Conservation (phyloP, 2,113 vertebrate genomes). For the Setophaga kirtlandii region DNA sequence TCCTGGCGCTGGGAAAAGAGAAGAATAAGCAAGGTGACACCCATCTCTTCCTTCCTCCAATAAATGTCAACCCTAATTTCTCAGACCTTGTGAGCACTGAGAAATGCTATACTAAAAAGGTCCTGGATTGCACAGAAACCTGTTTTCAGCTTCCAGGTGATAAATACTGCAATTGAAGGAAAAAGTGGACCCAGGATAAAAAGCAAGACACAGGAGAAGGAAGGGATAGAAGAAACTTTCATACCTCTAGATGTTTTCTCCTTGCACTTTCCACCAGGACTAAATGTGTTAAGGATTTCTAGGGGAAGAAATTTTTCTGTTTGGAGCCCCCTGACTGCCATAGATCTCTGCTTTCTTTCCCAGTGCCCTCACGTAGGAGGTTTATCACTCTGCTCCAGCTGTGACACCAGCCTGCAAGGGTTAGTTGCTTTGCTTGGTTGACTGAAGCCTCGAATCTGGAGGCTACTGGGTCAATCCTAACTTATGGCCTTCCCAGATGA, state of each 20-base stretch:
- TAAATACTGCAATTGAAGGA: not conserved
- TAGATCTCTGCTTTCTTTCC: not conserved
- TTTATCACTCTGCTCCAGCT: conserved; percentile 40
- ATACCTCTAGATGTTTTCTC: not conserved
- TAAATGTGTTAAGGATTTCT: not conserved
- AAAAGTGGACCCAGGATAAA: not conserved
- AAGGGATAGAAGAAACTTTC: not conserved
- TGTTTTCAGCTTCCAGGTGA: not conserved
- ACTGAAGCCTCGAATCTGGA: conserved; percentile 31
- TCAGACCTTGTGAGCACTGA: not conserved
- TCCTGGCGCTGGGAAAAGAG: not conserved
- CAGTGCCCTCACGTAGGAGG: not conserved
- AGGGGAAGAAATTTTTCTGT: not conserved
- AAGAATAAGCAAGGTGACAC: not conserved
- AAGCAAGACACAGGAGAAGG: not conserved
- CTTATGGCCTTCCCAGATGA: conserved; percentile 4
- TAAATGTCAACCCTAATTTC: not conserved
- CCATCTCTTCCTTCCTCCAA: not conserved
- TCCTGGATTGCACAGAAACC: not conserved
- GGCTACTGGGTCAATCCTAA: conserved; percentile 14
- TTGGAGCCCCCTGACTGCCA: not conserved
- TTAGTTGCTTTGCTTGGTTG: conserved; percentile 53
- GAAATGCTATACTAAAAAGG: not conserved
- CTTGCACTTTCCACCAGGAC: not conserved
- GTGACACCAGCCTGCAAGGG: conserved; percentile 18